Base-by-base conservation (phyloP, 1,140 invertebrate species). In the Heliconius hewitsoni region DNA sequence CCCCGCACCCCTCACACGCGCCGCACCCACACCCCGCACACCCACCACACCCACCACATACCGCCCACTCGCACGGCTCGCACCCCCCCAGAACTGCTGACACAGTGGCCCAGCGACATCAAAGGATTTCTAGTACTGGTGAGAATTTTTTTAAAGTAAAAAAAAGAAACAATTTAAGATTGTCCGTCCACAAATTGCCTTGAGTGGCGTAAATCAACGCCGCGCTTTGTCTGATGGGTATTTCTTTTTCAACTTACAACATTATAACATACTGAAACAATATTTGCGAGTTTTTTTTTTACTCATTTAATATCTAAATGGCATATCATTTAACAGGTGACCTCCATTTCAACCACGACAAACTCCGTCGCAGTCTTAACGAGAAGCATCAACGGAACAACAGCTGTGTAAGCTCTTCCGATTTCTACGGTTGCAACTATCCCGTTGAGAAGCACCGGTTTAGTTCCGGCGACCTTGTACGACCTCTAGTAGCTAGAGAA, bases 371-470 rank as follows among this genome's bases (percentile, higher is more conserved):
- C n/a, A 95, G 94, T 78, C 90, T 95, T 34, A 95, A 95, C 82
- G 94, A 95, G 77, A 95, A 95, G 82, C 94, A 95, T 76, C 94
- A 95, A 84, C 89, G 94, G 11, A 95, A 95, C 81, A 95, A 95
- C 83, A 95, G 94, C 81, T 95, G 94, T 75, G 94, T 95, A 5
- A 95, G 94, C 78, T 95, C 94, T 1, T 95, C 94, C 0, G 94
- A 95, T 81, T 95, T 95, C 85, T 95, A 95, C 81, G 94, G 94
- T 2, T 95, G 94, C 83, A 95, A 95, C 84, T 95, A 95, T 79
- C 94, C 94, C 16, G 94, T 95, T 1, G 94, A 95, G 34, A 95
- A 95, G 74, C 94, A 95, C 80, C 86, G 95, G 70, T 95, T 95
- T 72, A 95, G 92, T 79, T 95, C 92, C 50, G 94, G 93, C 5